Conservation (phyloP, 2,797 vertebrate genomes). For the Arremon aurantiirostris region DNA sequence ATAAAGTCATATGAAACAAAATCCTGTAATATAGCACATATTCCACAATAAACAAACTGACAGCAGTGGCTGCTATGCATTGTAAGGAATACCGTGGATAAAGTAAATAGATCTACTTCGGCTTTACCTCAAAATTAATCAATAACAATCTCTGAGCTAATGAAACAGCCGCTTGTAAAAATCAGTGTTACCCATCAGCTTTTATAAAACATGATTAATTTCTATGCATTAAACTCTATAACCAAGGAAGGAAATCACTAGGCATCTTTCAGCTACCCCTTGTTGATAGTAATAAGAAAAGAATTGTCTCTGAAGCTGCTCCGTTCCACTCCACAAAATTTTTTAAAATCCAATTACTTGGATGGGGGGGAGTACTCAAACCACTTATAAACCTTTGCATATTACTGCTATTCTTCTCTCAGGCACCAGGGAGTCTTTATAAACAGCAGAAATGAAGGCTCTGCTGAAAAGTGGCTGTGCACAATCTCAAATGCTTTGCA, state of each 20-base stretch:
- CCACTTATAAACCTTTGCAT: background rate
- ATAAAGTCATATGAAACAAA: background rate
- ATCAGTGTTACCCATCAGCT: background rate
- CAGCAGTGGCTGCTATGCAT: background rate
- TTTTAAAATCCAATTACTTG: conserved; percentile 19
- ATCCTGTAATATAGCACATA: background rate
- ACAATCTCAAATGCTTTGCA: background rate
- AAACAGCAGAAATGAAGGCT: background rate
- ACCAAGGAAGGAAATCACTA: background rate
- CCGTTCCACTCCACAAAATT: background rate
- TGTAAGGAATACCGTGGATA: background rate
- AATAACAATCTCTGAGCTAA: conserved; percentile 27
- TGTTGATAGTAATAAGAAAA: background rate
- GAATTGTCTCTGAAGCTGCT: background rate
- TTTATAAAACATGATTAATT: conserved; percentile 8
- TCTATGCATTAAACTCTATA: background rate
- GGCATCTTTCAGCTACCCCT: background rate
- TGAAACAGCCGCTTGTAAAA: conserved; percentile 28
- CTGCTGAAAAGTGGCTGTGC: background rate
- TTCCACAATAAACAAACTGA: background rate
- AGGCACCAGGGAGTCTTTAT: background rate
- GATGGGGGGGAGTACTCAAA: background rate
- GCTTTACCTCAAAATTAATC: background rate
- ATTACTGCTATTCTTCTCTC: background rate
- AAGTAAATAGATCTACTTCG: background rate